A percentile compares a stretch with the other conserved stretches of the same genome.
Evolutionary conservation across 2,113 vertebrate species (phyloP).

Genomic region (Hucho hucho): DNA sequence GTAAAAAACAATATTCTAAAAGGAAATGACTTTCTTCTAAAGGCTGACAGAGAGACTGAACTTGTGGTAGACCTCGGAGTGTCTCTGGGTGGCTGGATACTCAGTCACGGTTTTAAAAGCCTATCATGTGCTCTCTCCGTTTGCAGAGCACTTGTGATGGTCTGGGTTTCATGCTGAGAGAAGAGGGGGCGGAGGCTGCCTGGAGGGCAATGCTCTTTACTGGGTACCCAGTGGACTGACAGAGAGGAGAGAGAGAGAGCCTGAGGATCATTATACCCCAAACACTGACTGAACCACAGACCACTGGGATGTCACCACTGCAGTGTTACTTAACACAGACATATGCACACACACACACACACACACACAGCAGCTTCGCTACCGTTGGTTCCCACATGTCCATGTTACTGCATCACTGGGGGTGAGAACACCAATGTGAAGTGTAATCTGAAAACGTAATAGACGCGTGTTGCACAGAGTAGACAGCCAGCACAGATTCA

Average conservation of each 20-base stretch:
- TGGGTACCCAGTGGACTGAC: background rate
- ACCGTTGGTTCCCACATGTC: background rate
- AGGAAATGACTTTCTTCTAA: too few species aligned
- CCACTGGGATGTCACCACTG: constrained; percentile 1
- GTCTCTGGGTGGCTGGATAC: too few species aligned
- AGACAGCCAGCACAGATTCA: constrained; percentile 29
- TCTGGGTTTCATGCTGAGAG: too few species aligned
- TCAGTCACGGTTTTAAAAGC: too few species aligned
- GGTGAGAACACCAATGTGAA: background rate
- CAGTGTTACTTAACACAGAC: background rate
- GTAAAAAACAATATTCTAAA: background rate
- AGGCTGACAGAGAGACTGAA: too few species aligned
- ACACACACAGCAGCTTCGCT: too few species aligned
- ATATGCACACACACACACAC: too few species aligned
- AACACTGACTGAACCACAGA: background rate
- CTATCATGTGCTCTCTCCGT: too few species aligned
- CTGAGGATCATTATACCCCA: background rate
- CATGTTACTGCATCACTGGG: too few species aligned
- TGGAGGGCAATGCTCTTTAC: background rate
- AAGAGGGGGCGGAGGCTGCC: too few species aligned
- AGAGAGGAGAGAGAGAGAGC: background rate
- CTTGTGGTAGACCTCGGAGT: too few species aligned
- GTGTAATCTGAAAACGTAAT: constrained; percentile 28
- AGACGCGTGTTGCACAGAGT: constrained; percentile 40
- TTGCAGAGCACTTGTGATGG: too few species aligned